Evolutionary conservation across 2,888 invertebrate genomes (phyloP).

Genomic region (Pseudanteris insignis): DNA sequence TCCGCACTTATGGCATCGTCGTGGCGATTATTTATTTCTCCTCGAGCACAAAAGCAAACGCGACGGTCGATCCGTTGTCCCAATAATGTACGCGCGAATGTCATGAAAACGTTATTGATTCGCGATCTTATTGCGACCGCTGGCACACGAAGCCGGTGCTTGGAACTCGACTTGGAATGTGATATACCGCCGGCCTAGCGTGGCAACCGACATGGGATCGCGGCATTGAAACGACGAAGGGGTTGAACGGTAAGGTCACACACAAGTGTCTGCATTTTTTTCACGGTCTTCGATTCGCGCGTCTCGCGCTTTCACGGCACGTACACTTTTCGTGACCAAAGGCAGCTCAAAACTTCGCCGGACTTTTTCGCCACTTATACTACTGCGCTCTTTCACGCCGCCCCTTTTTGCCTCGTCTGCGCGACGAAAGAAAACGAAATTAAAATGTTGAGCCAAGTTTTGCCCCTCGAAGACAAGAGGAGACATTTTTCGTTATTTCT

Average conservation of each 20-base stretch:
- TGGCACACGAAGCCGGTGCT: too few species aligned
- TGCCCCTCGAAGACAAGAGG: constrained; percentile 9
- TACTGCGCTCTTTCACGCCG: constrained; percentile 6
- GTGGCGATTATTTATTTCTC: too few species aligned
- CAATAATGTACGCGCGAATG: constrained; percentile 36
- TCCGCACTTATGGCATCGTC: too few species aligned
- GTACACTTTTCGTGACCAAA: constrained; percentile 42
- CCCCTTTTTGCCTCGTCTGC: constrained; percentile 11
- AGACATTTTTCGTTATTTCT: neutral
- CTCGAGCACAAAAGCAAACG: constrained; percentile 13
- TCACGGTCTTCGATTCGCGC: constrained; percentile 40
- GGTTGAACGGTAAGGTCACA: too few species aligned
- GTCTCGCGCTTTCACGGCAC: constrained; percentile 44
- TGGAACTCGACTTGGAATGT: constrained; percentile 19
- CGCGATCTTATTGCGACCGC: constrained; percentile 30
- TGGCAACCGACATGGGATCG: too few species aligned
- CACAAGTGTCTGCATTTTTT: constrained; percentile 46
- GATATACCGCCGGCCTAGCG: constrained; percentile 28
- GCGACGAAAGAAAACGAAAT: constrained; percentile 56
- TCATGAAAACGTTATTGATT: constrained; percentile 43
- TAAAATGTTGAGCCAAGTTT: constrained; percentile 59
- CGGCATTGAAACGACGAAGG: too few species aligned
- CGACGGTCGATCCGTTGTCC: too few species aligned
- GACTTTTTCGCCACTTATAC: constrained; percentile 47
- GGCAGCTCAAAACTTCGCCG: constrained; percentile 50